A percentile compares a stretch with the other conserved stretches of the same genome.
phyloP scores from a whole-genome alignment of 2,797 vertebrate species.

The Cyprinodon diabolis region DNA sequence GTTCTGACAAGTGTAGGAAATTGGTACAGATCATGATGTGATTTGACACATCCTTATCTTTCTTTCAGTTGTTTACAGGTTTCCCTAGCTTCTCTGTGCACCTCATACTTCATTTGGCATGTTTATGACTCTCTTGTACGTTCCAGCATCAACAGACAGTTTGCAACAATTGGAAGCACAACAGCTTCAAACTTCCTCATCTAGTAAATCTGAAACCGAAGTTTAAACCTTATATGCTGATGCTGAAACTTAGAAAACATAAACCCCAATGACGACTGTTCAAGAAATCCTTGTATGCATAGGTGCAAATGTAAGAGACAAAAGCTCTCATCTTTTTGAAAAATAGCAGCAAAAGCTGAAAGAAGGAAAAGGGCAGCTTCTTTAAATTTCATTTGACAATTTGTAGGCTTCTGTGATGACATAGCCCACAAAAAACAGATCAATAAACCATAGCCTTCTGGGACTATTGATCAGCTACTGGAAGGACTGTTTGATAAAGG shows the following conservation, averaged over 20 bases:
- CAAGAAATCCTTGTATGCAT: neutral
- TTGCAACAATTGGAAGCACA: neutral
- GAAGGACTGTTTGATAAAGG: neutral
- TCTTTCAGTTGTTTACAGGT: neutral
- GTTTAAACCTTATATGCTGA: neutral
- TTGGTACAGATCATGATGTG: neutral
- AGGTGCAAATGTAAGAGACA: neutral
- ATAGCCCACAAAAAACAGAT: slow-evolving; percentile 1
- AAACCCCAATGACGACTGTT: neutral
- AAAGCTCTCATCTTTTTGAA: neutral
- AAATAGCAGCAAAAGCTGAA: neutral
- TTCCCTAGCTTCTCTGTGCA: neutral
- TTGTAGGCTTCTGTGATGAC: neutral
- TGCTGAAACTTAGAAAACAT: neutral
- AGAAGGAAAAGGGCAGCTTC: neutral
- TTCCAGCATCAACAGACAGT: neutral
- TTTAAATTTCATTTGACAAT: neutral
- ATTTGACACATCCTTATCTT: neutral
- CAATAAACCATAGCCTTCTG: neutral
- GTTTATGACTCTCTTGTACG: neutral
- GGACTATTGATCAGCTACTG: neutral
- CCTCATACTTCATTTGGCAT: neutral
- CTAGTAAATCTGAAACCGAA: neutral
- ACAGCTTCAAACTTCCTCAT: neutral
- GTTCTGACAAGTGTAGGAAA: neutral